These are phyloP conservation scores for Enteromius unitaeniatus DNA, from an alignment of 2,797 vertebrate species.

Conservation along the genomic window DNA sequence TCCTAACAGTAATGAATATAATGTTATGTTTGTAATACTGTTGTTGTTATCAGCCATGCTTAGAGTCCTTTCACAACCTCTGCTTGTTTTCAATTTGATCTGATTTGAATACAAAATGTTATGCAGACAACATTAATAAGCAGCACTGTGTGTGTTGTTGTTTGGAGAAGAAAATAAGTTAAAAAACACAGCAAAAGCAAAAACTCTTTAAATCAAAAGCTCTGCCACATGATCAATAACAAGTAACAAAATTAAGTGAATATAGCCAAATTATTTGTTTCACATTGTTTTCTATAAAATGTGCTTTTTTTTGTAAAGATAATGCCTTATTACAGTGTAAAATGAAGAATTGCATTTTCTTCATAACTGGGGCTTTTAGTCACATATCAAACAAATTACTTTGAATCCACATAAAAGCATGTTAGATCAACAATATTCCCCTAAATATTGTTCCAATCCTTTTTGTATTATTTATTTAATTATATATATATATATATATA, in stretches of 20 bases:
- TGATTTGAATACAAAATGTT: constrained; percentile 61
- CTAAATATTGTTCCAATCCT: background rate
- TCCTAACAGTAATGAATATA: constrained; percentile 22
- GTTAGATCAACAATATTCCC: background rate
- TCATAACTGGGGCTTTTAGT: background rate
- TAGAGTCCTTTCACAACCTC: background rate
- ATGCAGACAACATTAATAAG: constrained; percentile 55
- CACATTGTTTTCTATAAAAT: background rate
- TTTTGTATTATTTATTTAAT: too few relatives aligned
- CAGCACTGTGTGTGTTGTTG: constrained; percentile 23
- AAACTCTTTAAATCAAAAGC: background rate
- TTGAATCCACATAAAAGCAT: background rate
- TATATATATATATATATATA: too few relatives aligned
- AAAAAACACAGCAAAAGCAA: background rate
- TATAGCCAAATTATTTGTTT: background rate
- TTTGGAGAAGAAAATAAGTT: background rate
- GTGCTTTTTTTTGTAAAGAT: background rate
- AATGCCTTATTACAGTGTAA: background rate
- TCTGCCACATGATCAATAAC: background rate
- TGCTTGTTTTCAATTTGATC: constrained; percentile 41
- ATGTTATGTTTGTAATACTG: constrained; percentile 32
- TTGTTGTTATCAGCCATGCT: constrained; percentile 13
- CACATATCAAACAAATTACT: background rate
- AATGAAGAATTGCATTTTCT: background rate
- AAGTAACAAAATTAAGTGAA: background rate